Base-by-base conservation (phyloP, 2,888 invertebrate species). In the Cosmia trapezina region DNA sequence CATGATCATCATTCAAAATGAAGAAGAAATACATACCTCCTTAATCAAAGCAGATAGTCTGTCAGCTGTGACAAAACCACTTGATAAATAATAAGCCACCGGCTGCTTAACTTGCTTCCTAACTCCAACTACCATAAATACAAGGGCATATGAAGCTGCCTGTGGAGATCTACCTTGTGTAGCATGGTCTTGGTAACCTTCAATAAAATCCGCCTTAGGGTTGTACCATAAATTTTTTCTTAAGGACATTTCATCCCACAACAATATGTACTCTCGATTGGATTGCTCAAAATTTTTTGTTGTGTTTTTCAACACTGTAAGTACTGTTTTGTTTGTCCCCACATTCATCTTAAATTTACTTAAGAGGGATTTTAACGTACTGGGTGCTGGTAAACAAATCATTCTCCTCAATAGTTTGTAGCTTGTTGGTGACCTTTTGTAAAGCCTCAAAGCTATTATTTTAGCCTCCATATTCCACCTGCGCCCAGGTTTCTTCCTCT, bases 381-480 rank as follows among this genome's bases (percentile, higher is more conserved):
- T 45, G 7, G 70, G 70, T 49, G 64, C 45, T 41, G 56, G 70
- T 28, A 70, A 56, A 56, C 47, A 64, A 64, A 70, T 53, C 28
- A 64, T 19, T 49, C 70, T 47, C 19, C 64, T 64, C 17, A 64
- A 22, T 14, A 64, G 6, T 33, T 65, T 56, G 17, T 70, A 70
- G 28, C 56, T 28, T 28, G 70, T 49, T 47, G 70, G 70, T 51
- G 66, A 65, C 12, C 33, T 65, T 41, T 65, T 70, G 11, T 65
- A 70, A n/a, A 71, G 43, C 43, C 51, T 66, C 33, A 59, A 53
- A n/a, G 70, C 51, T 59, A 37, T 67, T 63, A 67, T 59, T 37
- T 67, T 67, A 17, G 66, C 41, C 2, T 68, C 59, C 54, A 28
- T 37, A n/a, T 47, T 60, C 68, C 71, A 71, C 14, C 51, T 71